Percentiles rank a stretch among this genome's conserved stretches.
These are phyloP conservation scores for Eira barbara DNA, from an alignment of 2,113 vertebrate genomes.

Conservation along the genomic window DNA sequence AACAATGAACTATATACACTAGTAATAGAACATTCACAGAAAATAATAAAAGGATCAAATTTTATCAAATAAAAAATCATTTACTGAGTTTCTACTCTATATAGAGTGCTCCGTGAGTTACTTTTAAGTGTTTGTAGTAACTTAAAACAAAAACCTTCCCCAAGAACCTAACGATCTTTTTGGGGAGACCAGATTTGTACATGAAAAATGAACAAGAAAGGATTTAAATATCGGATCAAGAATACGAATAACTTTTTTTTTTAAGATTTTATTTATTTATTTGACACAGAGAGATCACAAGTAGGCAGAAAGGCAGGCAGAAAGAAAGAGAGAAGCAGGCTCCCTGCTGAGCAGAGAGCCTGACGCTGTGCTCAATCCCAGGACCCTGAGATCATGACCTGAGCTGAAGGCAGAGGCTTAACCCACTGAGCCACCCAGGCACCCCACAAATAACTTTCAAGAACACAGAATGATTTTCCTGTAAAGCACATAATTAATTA, in stretches of 20 bases:
- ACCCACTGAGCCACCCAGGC: no score
- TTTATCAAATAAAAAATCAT: not conserved
- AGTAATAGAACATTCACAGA: not conserved
- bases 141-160: not conserved
- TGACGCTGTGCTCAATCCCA: no score
- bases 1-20: not conserved
- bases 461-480: not conserved
- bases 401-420: no score
- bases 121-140: not conserved
- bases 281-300: no score
- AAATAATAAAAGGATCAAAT: not conserved
- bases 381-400: no score
- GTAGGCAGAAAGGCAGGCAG: no score
- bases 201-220: not conserved
- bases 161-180: not conserved
- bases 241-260: not conserved
- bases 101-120: not conserved
- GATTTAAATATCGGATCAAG: not conserved
- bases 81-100: not conserved
- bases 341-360: no score
- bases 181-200: not conserved
- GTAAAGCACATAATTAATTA: not conserved
- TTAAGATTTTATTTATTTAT: no score
- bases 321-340: no score
- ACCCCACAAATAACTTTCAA: not conserved